Percentiles rank a stretch among this genome's conserved stretches.
Conservation (phyloP, 2,797 vertebrate species). For the Aphelocoma californica region DNA sequence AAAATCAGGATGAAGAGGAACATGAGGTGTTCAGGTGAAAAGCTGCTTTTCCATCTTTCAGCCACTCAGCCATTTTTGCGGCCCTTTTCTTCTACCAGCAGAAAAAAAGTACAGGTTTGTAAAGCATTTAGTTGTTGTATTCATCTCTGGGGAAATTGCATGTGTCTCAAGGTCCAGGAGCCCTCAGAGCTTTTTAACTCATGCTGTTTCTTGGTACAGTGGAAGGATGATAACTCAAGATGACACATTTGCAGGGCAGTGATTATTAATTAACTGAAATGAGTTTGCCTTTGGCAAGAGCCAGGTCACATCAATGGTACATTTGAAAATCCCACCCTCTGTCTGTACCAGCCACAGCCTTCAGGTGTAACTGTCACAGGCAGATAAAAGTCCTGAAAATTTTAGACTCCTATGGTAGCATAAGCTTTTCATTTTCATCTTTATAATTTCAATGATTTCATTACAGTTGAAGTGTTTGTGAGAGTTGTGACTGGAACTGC, state of each 20-base stretch:
- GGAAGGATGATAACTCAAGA: neutral
- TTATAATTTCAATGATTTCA: neutral
- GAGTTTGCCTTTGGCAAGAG: neutral
- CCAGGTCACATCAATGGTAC: neutral
- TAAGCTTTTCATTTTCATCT: neutral
- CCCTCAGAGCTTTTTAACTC: neutral
- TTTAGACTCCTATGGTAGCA: neutral
- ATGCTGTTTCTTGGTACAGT: neutral
- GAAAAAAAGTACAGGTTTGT: neutral
- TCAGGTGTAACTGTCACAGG: neutral
- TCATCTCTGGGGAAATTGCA: neutral
- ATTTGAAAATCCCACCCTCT: neutral
- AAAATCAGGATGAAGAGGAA: neutral
- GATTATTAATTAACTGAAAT: neutral
- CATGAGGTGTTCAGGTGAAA: neutral
- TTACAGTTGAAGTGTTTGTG: neutral
- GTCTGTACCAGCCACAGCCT: neutral
- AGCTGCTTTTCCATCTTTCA: neutral
- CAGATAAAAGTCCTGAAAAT: neutral
- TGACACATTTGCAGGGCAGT: neutral
- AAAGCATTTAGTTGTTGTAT: neutral
- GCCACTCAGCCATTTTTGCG: neutral
- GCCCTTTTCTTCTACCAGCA: neutral
- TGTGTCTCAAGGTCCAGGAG: neutral
- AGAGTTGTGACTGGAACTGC: neutral